These are phyloP conservation scores for Polydesmus complanatus DNA, from an alignment of 2,888 invertebrate species.

Conservation along the genomic window DNA sequence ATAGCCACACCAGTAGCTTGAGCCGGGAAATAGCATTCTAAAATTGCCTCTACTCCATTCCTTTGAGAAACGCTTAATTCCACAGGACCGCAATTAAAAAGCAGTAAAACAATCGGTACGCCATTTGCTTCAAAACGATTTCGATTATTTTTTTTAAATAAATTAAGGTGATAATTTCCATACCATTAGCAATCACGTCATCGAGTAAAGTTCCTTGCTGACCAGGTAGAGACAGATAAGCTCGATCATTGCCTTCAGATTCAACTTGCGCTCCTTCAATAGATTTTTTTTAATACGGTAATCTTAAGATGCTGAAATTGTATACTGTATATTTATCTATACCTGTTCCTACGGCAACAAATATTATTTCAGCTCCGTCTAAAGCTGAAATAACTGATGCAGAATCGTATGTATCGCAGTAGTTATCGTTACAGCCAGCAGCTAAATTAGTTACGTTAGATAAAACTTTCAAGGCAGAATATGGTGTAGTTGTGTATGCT, in stretches of 20 bases:
- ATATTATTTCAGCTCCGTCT: constrained; percentile 8
- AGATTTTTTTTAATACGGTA: neutral
- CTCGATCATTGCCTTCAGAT: constrained; percentile 14
- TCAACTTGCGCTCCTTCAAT: constrained; percentile 9
- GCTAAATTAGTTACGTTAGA: constrained; percentile 2
- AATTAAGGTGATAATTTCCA: neutral
- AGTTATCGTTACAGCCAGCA: constrained; percentile 10
- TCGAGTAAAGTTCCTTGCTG: constrained; percentile 12
- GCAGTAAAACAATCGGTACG: constrained; percentile 12
- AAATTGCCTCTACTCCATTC: constrained; percentile 8
- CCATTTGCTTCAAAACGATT: constrained; percentile 1
- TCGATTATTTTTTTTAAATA: neutral
- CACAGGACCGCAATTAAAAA: constrained; percentile 13
- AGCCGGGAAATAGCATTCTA: constrained; percentile 15
- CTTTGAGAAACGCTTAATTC: constrained; percentile 5
- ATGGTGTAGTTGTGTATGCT: constrained; percentile 10
- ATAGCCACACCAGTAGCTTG: constrained; percentile 15
- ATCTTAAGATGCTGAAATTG: neutral
- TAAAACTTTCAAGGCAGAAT: neutral
- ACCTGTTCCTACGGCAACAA: constrained; percentile 17
- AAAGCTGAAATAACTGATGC: constrained; percentile 5
- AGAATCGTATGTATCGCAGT: constrained; percentile 9
- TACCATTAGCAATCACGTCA: constrained; percentile 11
- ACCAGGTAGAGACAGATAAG: constrained; percentile 14
- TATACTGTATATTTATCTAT: neutral